Conservation (phyloP, 2,113 vertebrate species). For the Salvelinus sp. region DNA sequence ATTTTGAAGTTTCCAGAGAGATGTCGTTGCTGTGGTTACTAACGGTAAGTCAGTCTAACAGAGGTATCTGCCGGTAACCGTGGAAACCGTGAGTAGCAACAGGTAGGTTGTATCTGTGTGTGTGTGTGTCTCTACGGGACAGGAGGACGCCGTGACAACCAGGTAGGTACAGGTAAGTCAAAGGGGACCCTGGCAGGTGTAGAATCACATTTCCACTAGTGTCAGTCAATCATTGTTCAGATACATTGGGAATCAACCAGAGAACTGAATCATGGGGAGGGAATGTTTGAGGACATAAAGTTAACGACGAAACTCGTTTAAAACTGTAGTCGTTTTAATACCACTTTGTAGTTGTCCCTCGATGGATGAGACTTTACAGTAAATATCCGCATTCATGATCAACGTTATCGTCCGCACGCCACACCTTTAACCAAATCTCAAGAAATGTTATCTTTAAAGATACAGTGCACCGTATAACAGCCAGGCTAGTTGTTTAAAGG, state of each 20-base stretch:
- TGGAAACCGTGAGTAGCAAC: slow-evolving; percentile 71
- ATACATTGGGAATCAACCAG: too few species aligned
- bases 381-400: too few species aligned
- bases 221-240: neutral
- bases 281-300: too few species aligned
- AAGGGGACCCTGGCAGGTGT: slow-evolving; percentile 58
- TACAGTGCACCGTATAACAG: too few species aligned
- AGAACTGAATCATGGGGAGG: too few species aligned
- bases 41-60: slow-evolving; percentile 72
- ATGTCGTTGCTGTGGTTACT: neutral
- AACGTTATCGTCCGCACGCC: too few species aligned
- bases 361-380: too few species aligned
- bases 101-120: slow-evolving; percentile 73
- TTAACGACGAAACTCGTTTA: too few species aligned
- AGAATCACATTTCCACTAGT: neutral
- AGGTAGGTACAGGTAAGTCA: slow-evolving; percentile 72
- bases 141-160: slow-evolving; percentile 47
- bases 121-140: slow-evolving; percentile 53
- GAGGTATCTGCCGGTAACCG: slow-evolving; percentile 23
- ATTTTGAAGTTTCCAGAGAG: slow-evolving; percentile 68
- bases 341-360: too few species aligned
- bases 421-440: too few species aligned
- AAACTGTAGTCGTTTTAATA: too few species aligned
- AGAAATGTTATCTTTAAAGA: too few species aligned
- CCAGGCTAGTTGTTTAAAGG: neutral